Conservation (phyloP, 2,888 invertebrate genomes). For the Euplagia quadripunctaria region DNA sequence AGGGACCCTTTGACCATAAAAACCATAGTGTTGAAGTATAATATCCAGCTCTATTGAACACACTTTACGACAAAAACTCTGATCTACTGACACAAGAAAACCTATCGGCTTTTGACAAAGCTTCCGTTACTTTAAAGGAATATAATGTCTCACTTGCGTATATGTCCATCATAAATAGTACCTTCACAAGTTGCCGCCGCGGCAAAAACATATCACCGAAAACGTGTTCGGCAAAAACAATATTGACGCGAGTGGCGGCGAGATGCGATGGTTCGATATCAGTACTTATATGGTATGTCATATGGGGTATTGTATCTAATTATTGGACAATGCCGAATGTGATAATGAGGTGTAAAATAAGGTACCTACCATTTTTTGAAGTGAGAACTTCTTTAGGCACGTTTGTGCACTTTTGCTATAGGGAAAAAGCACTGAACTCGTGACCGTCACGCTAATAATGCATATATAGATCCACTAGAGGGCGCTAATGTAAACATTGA, state of each 20-base stretch:
- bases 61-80: constrained; percentile 8
- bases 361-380: neutral
- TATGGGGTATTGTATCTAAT: constrained; percentile 41
- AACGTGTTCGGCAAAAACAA: constrained; percentile 41
- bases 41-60: neutral
- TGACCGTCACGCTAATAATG: too few relatives aligned
- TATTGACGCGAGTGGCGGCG: neutral
- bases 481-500: too few relatives aligned
- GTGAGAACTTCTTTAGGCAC: too few relatives aligned
- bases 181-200: constrained; percentile 18
- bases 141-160: constrained; percentile 56
- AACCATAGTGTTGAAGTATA: neutral
- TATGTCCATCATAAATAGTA: constrained; percentile 51
- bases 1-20: neutral
- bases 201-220: constrained; percentile 36
- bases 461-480: too few relatives aligned
- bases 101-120: constrained; percentile 15
- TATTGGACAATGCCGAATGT: constrained; percentile 22
- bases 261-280: constrained; percentile 17
- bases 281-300: constrained; percentile 17
- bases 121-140: constrained; percentile 44
- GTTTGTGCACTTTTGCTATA: too few relatives aligned
- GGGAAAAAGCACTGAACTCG: too few relatives aligned
- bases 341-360: constrained; percentile 5
- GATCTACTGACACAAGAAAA: constrained; percentile 33